phyloP scores from a whole-genome alignment of 2,888 invertebrate genomes.

The Cerceris ruficornis region DNA sequence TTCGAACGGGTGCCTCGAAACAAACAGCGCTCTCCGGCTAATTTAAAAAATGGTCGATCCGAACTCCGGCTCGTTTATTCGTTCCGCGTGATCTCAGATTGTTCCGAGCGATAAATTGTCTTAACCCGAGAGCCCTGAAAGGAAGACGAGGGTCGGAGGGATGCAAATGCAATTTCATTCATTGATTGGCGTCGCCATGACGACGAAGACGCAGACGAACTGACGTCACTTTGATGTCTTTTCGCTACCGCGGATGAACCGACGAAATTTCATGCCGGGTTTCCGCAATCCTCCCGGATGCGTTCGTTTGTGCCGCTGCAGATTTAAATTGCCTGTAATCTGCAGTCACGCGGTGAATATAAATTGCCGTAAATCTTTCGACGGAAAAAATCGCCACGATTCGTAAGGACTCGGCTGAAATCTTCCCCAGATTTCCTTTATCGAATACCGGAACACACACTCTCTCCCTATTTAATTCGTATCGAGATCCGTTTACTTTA shows the following conservation, averaged over 20 bases:
- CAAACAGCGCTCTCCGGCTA: slow-evolving; percentile 1
- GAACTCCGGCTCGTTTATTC: slow-evolving; percentile 30
- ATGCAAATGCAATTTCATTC: slow-evolving; percentile 75
- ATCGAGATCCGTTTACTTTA: neutral
- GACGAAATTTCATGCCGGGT: neutral
- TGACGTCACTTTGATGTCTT: slow-evolving; percentile 53
- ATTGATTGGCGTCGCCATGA: slow-evolving; percentile 72
- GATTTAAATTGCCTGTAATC: no score
- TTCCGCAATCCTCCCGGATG: neutral
- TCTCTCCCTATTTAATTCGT: neutral
- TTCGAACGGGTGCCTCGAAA: slow-evolving; percentile 3
- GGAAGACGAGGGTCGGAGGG: slow-evolving; percentile 32
- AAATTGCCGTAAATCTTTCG: no score
- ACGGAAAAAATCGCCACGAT: no score
- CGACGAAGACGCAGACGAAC: slow-evolving; percentile 60
- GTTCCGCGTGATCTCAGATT: slow-evolving; percentile 50
- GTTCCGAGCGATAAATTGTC: slow-evolving; percentile 58
- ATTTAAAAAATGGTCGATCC: slow-evolving; percentile 6
- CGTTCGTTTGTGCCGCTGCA: neutral
- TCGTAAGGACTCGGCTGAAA: no score
- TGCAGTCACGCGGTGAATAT: no score
- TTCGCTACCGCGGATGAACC: slow-evolving; percentile 2
- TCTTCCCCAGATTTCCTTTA: no score
- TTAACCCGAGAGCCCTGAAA: slow-evolving; percentile 31
- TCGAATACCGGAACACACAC: neutral